Evolutionary conservation across 2,113 vertebrate genomes (phyloP), one percentile per base, ranked within the genome.

Genomic region (Shinisaurus crocodilurus): DNA sequence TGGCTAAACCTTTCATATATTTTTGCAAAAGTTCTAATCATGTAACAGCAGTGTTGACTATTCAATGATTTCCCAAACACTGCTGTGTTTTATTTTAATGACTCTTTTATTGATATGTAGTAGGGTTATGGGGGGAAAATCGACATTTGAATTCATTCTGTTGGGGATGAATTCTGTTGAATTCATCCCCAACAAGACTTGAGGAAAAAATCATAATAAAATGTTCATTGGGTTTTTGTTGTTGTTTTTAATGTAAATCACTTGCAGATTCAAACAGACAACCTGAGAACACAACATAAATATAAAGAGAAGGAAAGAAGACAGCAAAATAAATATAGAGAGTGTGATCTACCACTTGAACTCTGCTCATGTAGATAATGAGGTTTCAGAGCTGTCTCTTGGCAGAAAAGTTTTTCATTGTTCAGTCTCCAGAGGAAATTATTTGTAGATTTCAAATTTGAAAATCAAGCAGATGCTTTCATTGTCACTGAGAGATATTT

Each of bases 21-120:
- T 89, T 77, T 40, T 93, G 60, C 37, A 88, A 23, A 90, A 13
- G 43, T 91, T 91, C 76, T 88, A 91, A 91, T 86, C 57, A 4
- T 18, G 13, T n/a, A 81, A 92, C 92, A 16, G 0, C 0, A 2
- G 0, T 25, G 13, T n/a, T 85, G 25, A 13, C 54, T 10, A 90
- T 75, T 89, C 48, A 88, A 54, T 48, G 20, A 87, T 72, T 88
- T 57, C 57, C 75, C 40, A 85, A 90, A 27, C n/a, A 23, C 0
- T 0, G 1, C 79, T 84, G n/a, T n/a, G 79, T 87, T 60, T 93
- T 79, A 20, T 27, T 27, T 13, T 86, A 69, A 48, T 69, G 37
- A 18, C n/a, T n/a, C 2, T 90, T 87, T 89, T 37, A 74, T 65
- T 63, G 70, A 72, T 54, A 88, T 88, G 9, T 84, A 3, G 89